phyloP scores from a whole-genome alignment of 2,797 vertebrate species.

The Trematomus bernacchii region DNA sequence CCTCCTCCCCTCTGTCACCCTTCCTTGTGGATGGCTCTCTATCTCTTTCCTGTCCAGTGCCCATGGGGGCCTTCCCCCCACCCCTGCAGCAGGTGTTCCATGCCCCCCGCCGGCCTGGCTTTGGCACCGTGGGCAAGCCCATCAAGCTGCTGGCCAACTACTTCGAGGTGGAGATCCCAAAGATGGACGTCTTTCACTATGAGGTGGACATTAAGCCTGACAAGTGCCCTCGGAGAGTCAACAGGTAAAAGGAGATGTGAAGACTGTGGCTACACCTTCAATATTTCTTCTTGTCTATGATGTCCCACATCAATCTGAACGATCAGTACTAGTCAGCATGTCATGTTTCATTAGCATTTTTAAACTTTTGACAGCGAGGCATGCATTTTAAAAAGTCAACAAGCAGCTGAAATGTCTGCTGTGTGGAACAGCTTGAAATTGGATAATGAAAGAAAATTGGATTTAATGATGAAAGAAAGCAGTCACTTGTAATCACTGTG shows the following conservation, averaged over 20 bases:
- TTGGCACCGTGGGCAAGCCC: slow-evolving; percentile 98
- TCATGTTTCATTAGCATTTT: slow-evolving; percentile 8
- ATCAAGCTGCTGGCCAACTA: slow-evolving; percentile 99
- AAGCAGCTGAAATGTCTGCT: slow-evolving; percentile 31
- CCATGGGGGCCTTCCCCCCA: slow-evolving; percentile 91
- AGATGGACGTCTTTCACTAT: slow-evolving; percentile 98
- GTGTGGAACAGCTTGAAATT: slow-evolving; percentile 24
- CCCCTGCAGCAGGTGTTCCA: slow-evolving; percentile 99
- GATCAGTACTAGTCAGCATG: background rate
- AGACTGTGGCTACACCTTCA: background rate
- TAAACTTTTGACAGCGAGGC: slow-evolving; percentile 2
- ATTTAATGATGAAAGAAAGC: background rate
- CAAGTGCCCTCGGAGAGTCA: slow-evolving; percentile 98
- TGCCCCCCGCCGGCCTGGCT: slow-evolving; percentile 95
- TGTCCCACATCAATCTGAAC: slow-evolving; percentile 1
- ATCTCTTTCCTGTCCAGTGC: slow-evolving; percentile 74
- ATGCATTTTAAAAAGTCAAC: slow-evolving; percentile 20
- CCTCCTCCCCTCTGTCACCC: slow-evolving; percentile 8
- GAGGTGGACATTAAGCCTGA: slow-evolving; percentile 99
- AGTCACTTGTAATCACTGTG: slow-evolving; percentile 33
- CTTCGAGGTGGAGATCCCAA: slow-evolving; percentile 99
- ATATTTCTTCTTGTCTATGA: background rate
- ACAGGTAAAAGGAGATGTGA: slow-evolving; percentile 87
- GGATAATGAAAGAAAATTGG: slow-evolving; percentile 35
- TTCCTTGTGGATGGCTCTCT: slow-evolving; percentile 14